phyloP scores from a whole-genome alignment of 2,113 vertebrate genomes.

The Periophthalmus modestus region DNA sequence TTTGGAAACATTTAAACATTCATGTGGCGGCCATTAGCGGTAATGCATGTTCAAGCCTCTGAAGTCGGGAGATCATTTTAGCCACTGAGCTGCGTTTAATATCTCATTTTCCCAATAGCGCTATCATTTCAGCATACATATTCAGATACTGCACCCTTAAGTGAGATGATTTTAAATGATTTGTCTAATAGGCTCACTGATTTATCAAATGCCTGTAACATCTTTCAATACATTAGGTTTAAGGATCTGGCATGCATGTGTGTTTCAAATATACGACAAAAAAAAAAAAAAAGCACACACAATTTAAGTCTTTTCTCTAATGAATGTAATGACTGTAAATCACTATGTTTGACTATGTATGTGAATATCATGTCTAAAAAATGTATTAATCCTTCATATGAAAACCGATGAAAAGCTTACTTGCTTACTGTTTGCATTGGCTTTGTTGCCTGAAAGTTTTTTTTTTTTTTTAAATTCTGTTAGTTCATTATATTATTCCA shows the following conservation, averaged over 20 bases:
- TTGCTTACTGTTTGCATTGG: background rate
- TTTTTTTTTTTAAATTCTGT: constrained; percentile 5
- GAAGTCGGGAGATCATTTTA: constrained; percentile 35
- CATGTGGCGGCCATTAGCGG: constrained; percentile 56
- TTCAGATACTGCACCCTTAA: constrained; percentile 24
- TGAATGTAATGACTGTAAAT: too few species aligned
- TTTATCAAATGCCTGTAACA: background rate
- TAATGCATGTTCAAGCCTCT: constrained; percentile 56
- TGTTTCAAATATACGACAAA: background rate
- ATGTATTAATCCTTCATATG: too few species aligned
- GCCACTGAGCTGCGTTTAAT: constrained; percentile 41
- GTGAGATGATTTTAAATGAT: constrained; percentile 17
- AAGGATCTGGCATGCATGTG: too few species aligned
- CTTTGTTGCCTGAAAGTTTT: background rate
- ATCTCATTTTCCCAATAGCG: constrained; percentile 33
- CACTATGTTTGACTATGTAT: too few species aligned
- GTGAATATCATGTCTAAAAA: background rate
- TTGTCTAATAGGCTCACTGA: background rate
- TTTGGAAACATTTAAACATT: constrained; percentile 61
- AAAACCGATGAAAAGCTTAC: too few species aligned
- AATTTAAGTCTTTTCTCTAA: background rate
- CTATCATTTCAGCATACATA: constrained; percentile 31
- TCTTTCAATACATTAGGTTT: too few species aligned
- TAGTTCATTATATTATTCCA: constrained; percentile 10
- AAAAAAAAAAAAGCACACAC: background rate